Base-by-base conservation (phyloP, 1,140 invertebrate genomes). In the Dinoponera quadriceps region DNA sequence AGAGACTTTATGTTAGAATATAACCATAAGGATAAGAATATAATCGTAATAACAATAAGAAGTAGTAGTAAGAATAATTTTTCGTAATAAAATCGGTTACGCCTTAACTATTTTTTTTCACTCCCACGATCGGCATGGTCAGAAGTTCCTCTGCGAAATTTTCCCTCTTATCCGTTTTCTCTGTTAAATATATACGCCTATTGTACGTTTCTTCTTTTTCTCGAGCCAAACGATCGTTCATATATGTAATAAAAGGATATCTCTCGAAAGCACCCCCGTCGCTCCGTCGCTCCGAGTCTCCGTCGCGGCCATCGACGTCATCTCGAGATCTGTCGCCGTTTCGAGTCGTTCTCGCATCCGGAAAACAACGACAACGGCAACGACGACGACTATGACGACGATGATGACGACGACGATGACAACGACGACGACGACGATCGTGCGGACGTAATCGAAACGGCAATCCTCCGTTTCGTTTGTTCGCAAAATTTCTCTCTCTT, bases 21-120 rank as follows among this genome's bases (percentile, higher is more conserved):
- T 89, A 89, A 91, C 90, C 84, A 89, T 92, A 88, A 87, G 85
- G 71, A 91, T 91, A 89, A 91, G 88, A 90, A 91, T 91, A 87
- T 88, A 91, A 92, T 91, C 85, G 82, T 90, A 85, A 87, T 92
- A 92, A 92, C 88, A 88, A 91, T 91, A 88, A 90, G 89, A 86
- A 89, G 83, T 86, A 86, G 59, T 88, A 85, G 83, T 92, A 92
- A 91, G 87, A 91, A 91, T 91, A 90, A 90, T 88, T 83, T 77
- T 66, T 88, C 69, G 82, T 89, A 87, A 89, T 90, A 90, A 89
- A 91, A 90, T 88, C 85, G 83, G 69, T 86, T 89, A 85, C 88
- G 74, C 68, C 85, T 69, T 85, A 86, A 86, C 65, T 80, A 83
- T 86, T 74, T 44, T 44, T 44, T 44, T 44, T 65, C 38, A 65